Conservation (phyloP, 2,888 invertebrate genomes). For the Coelogynopora nodosa region DNA sequence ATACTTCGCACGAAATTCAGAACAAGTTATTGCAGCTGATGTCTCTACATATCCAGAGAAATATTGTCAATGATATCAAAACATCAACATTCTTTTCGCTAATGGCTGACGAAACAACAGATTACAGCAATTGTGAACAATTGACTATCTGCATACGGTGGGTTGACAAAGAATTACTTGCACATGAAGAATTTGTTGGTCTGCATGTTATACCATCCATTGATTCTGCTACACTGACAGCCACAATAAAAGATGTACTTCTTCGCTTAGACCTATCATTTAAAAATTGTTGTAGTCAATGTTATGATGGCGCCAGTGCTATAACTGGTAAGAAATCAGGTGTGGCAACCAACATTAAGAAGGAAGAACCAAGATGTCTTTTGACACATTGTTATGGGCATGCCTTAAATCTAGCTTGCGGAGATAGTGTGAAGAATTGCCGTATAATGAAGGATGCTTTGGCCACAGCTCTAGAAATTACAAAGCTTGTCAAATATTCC, state of each 20-base stretch:
- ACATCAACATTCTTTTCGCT: background rate
- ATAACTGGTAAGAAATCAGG: conserved; percentile 7
- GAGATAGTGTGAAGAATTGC: too few species aligned
- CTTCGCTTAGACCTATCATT: background rate
- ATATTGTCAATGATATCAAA: background rate
- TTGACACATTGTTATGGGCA: background rate
- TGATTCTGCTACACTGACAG: background rate
- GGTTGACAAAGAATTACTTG: background rate
- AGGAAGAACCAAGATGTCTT: background rate
- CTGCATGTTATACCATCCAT: background rate
- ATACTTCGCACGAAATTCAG: background rate
- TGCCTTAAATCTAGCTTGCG: background rate
- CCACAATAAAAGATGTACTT: background rate
- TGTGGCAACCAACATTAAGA: background rate
- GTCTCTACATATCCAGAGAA: background rate
- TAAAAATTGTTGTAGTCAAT: background rate
- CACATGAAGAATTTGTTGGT: background rate
- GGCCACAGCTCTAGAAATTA: too few species aligned
- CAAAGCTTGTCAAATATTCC: too few species aligned
- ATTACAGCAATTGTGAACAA: background rate
- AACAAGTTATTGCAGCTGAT: background rate
- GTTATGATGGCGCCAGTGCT: background rate
- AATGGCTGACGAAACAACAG: conserved; percentile 21
- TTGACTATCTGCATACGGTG: background rate
- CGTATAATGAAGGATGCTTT: too few species aligned